A percentile compares a stretch with the other conserved stretches of the same genome.
These are phyloP conservation scores for Henricia sp. DNA, from an alignment of 53 echinoderm and acorn worm species.

Conservation along the genomic window DNA sequence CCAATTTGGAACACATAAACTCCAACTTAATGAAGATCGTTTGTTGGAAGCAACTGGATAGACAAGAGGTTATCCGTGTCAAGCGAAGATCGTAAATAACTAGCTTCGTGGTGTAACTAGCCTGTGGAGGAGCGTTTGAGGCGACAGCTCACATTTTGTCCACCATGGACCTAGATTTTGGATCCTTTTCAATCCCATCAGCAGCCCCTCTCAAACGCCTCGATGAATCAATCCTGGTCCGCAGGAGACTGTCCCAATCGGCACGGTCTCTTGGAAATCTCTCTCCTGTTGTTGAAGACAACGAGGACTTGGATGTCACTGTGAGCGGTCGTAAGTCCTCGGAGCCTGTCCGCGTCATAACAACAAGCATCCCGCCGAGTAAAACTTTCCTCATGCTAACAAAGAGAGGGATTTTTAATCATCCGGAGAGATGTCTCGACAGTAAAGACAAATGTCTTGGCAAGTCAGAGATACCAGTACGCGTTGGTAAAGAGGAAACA, in stretches of 20 bases:
- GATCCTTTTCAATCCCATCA: background rate
- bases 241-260: no score
- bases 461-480: no score
- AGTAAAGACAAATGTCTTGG: background rate
- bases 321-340: background rate
- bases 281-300: slow-evolving; percentile 30
- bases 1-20: no score
- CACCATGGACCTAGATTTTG: slow-evolving; percentile 14
- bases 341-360: slow-evolving; percentile 13
- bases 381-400: slow-evolving; percentile 31
- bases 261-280: slow-evolving; percentile 25
- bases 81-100: no score
- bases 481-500: background rate
- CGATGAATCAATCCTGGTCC: no score
- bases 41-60: no score
- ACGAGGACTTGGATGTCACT: slow-evolving; percentile 23
- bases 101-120: no score
- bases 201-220: background rate
- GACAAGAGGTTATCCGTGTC: no score
- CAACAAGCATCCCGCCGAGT: slow-evolving; percentile 21
- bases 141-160: no score
- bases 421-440: background rate
- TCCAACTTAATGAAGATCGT: no score
- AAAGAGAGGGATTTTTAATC: slow-evolving; percentile 12
- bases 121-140: no score